Conservation (phyloP, 2,888 invertebrate species). For the Acholoe squamosa region DNA sequence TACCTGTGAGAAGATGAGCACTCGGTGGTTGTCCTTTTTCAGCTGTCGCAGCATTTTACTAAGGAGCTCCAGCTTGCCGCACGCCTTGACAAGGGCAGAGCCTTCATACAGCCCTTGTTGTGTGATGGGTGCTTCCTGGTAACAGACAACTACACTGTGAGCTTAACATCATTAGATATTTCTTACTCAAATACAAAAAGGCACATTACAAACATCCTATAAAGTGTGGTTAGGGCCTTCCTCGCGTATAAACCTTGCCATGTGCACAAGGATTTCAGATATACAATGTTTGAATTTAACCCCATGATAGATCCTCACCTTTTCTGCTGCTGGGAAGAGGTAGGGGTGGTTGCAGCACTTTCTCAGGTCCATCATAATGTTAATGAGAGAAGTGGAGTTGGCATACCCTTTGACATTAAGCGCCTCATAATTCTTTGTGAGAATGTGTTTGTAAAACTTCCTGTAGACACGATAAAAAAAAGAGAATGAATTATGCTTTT, state of each 20-base stretch:
- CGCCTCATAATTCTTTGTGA: constrained; percentile 98
- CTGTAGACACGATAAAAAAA: constrained; percentile 73
- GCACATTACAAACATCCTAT: too few species aligned
- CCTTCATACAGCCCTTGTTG: constrained; percentile 97
- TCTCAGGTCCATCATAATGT: constrained; percentile 99
- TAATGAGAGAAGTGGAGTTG: constrained; percentile 91
- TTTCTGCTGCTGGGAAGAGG: constrained; percentile 94
- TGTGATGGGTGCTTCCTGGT: constrained; percentile 86
- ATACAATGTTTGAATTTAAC: too few species aligned
- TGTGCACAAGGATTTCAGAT: too few species aligned
- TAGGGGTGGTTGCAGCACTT: constrained; percentile 99
- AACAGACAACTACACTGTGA: background rate
- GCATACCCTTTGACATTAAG: constrained; percentile 95
- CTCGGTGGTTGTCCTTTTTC: constrained; percentile 95
- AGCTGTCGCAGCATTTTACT: constrained; percentile 95
- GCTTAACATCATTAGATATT: too few species aligned
- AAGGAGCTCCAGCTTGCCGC: constrained; percentile 95
- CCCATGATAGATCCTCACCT: constrained; percentile 65
- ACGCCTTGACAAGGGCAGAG: constrained; percentile 92
- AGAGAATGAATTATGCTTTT: too few species aligned
- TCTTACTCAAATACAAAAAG: too few species aligned
- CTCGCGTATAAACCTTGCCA: too few species aligned
- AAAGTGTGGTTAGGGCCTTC: too few species aligned
- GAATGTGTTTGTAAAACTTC: constrained; percentile 98
- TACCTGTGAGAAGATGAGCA: constrained; percentile 96